Evolutionary conservation across 2,888 invertebrate genomes (phyloP).

Genomic region (Caenorhabditis imperialis): DNA sequence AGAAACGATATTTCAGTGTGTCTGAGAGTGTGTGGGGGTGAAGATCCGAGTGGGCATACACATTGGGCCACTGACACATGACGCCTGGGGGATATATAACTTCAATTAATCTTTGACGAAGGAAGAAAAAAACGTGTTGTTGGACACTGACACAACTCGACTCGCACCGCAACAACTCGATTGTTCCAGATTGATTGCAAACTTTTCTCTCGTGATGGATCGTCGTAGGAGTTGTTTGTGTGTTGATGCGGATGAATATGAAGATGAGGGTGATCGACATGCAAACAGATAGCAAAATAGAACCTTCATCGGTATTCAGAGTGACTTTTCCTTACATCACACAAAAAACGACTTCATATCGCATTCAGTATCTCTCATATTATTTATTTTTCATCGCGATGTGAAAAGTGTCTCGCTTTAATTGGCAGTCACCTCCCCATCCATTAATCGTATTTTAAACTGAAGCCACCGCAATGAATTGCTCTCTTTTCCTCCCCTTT

Average conservation of each 20-base stretch:
- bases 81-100: conserved; percentile 46
- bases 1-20: conserved; percentile 39
- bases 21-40: no score
- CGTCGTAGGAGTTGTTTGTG: no score
- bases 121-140: conserved; percentile 34
- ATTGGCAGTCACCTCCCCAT: conserved; percentile 50
- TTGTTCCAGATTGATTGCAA: no score
- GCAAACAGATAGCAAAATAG: no score
- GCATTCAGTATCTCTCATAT: conserved; percentile 41
- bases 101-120: conserved; percentile 53
- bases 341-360: conserved; percentile 19
- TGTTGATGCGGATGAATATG: no score
- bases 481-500: conserved; percentile 7
- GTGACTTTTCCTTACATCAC: conserved; percentile 9
- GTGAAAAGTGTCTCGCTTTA: conserved; percentile 28
- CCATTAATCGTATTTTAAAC: conserved; percentile 55
- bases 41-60: conserved; percentile 24
- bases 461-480: conserved; percentile 5
- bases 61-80: conserved; percentile 37
- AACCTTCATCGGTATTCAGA: conserved; percentile 38
- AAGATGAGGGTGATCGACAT: no score
- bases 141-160: conserved; percentile 8
- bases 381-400: conserved; percentile 16
- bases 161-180: no score
- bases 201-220: no score